Evolutionary conservation across 2,113 vertebrate species (phyloP).

Genomic region (Paralichthys olivaceus): DNA sequence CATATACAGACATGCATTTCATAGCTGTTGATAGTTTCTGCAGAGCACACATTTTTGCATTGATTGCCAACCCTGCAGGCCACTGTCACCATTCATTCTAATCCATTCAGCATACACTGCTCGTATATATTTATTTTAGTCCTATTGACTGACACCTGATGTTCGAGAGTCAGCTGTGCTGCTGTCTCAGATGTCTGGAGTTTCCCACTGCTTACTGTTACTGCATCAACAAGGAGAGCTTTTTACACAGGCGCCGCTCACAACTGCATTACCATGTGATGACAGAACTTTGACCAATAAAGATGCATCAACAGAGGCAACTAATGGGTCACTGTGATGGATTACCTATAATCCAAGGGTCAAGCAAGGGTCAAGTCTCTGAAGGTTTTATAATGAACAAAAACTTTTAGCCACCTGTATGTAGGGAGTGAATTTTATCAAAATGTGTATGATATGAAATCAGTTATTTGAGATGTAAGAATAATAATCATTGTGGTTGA

Average conservation of each 20-base stretch:
- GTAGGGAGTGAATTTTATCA: neutral
- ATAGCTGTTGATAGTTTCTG: neutral
- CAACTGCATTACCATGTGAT: neutral
- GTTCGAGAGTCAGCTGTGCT: slow-evolving; percentile 14
- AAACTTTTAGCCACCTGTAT: neutral
- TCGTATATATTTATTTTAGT: slow-evolving; percentile 8
- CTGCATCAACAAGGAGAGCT: neutral
- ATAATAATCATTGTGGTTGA: neutral
- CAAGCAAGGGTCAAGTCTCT: slow-evolving; percentile 7
- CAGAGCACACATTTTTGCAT: neutral
- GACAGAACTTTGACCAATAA: slow-evolving; percentile 13
- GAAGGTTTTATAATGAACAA: neutral
- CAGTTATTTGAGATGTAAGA: neutral
- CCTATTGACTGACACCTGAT: slow-evolving; percentile 17
- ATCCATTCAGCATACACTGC: neutral
- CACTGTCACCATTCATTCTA: neutral
- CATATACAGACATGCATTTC: too few relatives aligned
- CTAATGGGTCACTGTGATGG: slow-evolving; percentile 5
- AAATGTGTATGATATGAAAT: neutral
- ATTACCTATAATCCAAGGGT: neutral
- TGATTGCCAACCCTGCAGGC: neutral
- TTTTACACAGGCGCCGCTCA: neutral
- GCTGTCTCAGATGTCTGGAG: slow-evolving; percentile 24
- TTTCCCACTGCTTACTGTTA: neutral
- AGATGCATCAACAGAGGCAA: slow-evolving; percentile 1